Evolutionary conservation across 2,888 invertebrate species (phyloP).

Genomic region (Drosophila robusta): DNA sequence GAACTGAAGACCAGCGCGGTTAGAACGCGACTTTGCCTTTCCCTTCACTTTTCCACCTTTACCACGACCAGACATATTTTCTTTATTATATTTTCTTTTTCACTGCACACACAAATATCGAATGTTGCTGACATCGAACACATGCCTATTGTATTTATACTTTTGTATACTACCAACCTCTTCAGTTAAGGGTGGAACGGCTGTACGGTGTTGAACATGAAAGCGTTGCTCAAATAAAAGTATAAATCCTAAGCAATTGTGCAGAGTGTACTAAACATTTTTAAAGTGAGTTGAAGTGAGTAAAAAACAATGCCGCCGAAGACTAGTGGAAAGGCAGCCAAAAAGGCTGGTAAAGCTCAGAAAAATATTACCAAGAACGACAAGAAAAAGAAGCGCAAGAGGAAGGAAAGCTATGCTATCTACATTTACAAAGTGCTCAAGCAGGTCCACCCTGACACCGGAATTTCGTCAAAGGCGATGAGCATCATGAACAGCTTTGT

Average conservation of each 20-base stretch:
- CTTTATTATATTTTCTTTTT: neutral
- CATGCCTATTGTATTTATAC: too few relatives aligned
- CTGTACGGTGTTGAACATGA: too few relatives aligned
- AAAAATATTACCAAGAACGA: constrained; percentile 87
- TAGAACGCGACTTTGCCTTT: constrained; percentile 86
- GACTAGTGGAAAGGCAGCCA: constrained; percentile 85
- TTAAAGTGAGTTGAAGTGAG: neutral
- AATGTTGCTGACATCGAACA: neutral
- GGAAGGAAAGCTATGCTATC: constrained; percentile 85
- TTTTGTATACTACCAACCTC: too few relatives aligned
- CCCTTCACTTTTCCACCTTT: constrained; percentile 84
- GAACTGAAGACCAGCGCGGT: constrained; percentile 37
- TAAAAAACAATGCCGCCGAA: constrained; percentile 75
- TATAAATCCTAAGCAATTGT: too few relatives aligned
- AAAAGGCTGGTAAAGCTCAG: constrained; percentile 87
- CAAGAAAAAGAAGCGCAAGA: constrained; percentile 86
- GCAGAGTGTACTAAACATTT: neutral
- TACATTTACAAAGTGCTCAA: constrained; percentile 85
- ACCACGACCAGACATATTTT: constrained; percentile 84
- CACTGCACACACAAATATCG: constrained; percentile 10
- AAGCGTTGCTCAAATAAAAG: too few relatives aligned
- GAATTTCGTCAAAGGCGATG: constrained; percentile 90
- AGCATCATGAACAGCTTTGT: constrained; percentile 91
- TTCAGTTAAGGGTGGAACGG: too few relatives aligned
- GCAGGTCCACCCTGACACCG: constrained; percentile 88